Conservation (phyloP, 2,797 vertebrate genomes). For the Silurus lanzhouensis region DNA sequence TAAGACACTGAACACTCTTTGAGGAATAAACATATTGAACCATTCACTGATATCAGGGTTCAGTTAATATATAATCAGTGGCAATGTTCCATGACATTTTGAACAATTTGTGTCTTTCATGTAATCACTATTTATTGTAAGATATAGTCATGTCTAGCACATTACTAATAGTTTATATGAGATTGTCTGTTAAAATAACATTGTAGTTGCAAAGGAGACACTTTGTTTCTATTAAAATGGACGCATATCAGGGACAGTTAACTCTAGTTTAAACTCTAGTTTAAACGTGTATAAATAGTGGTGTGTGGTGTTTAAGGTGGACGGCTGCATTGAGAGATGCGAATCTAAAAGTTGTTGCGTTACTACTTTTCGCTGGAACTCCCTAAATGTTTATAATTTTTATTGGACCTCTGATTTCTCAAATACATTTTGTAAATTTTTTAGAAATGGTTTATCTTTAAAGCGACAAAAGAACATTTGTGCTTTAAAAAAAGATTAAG, state of each 20-base stretch:
- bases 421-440: not conserved
- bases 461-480: not conserved
- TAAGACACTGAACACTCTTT: conserved; percentile 10
- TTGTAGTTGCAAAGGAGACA: conserved; percentile 2
- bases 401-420: not conserved
- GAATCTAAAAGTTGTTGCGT: not conserved
- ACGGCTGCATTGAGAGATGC: conserved; percentile 5
- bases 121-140: conserved; percentile 16
- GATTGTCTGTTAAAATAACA: not conserved
- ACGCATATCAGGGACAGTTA: not conserved
- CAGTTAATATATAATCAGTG: not conserved
- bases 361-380: not conserved
- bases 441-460: not conserved
- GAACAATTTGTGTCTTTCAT: not conserved
- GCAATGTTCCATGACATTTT: not conserved
- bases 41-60: conserved; percentile 1
- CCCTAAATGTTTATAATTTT: not conserved
- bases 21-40: conserved; percentile 11
- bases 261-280: too few relatives aligned
- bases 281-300: conserved; percentile 11
- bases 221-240: conserved; percentile 24
- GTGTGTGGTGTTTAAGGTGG: conserved; percentile 24
- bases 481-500: not conserved
- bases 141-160: not conserved
- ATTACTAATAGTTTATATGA: not conserved